Evolutionary conservation across 2,113 vertebrate genomes (phyloP).

Genomic region (Myotis yumanensis): DNA sequence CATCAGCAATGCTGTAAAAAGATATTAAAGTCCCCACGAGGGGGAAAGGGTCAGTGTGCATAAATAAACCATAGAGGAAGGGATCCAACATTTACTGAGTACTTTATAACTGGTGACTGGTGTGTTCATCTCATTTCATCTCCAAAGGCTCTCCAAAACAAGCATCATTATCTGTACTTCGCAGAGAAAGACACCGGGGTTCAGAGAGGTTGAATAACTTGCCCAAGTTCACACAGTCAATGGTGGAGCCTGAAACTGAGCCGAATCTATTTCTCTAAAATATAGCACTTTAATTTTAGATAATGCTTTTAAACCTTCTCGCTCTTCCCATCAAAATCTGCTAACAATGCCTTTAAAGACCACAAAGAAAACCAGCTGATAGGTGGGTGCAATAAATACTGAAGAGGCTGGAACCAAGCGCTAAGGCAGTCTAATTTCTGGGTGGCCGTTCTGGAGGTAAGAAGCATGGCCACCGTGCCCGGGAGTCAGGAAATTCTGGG

Average conservation of each 20-base stretch:
- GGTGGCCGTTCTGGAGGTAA: neutral
- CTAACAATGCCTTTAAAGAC: neutral
- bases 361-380: neutral
- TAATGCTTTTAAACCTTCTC: neutral
- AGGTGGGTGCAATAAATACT: neutral
- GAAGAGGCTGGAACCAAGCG: neutral
- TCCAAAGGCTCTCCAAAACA: neutral
- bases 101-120: neutral
- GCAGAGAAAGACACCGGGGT: neutral
- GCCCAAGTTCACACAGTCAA: neutral
- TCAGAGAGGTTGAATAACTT: neutral
- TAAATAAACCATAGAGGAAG: neutral
- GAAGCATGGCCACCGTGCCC: neutral
- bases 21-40: conserved; percentile 30
- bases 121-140: neutral
- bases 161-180: neutral
- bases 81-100: neutral
- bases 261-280: neutral
- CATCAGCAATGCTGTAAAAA: neutral
- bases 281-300: conserved; percentile 35
- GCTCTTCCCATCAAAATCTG: neutral
- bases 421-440: neutral
- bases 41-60: neutral
- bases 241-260: neutral
- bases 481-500: neutral